These are phyloP conservation scores for Nudaria mundana DNA, from an alignment of 2,888 invertebrate species.

Conservation along the genomic window DNA sequence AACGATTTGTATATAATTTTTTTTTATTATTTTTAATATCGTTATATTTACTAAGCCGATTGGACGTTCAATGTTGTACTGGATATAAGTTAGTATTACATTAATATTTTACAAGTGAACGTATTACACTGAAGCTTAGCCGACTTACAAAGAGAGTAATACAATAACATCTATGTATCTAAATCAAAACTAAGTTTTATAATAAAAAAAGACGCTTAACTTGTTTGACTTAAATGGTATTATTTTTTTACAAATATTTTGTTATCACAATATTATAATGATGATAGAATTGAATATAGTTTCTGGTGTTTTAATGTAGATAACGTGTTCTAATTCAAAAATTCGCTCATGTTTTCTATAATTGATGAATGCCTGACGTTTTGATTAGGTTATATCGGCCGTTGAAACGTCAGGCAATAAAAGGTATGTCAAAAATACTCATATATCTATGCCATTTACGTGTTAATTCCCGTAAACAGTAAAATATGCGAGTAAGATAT, in stretches of 20 bases:
- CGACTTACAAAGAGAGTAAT: slow-evolving; percentile 12
- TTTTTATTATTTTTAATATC: slow-evolving; percentile 37
- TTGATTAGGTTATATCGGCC: too few species aligned
- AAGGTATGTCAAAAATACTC: too few species aligned
- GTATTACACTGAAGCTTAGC: slow-evolving; percentile 16
- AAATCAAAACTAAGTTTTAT: background rate
- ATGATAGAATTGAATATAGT: slow-evolving; percentile 22
- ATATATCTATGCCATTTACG: too few species aligned
- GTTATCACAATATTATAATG: slow-evolving; percentile 23
- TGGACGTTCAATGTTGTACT: slow-evolving; percentile 17
- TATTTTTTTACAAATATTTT: slow-evolving; percentile 20
- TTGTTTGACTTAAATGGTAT: background rate
- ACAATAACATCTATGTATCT: slow-evolving; percentile 4
- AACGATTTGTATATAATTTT: slow-evolving; percentile 48
- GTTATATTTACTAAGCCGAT: slow-evolving; percentile 37
- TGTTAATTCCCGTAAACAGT: too few species aligned
- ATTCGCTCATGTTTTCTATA: slow-evolving; percentile 24
- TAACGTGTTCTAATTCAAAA: slow-evolving; percentile 23
- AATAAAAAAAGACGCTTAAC: background rate
- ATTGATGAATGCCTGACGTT: too few species aligned
- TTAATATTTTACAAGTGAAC: slow-evolving; percentile 13
- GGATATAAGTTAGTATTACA: too few species aligned
- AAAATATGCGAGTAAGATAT: too few species aligned
- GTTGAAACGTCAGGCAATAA: too few species aligned
- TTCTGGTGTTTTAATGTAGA: slow-evolving; percentile 28